Conservation (phyloP, 2,888 invertebrate genomes). For the Vandiemenella viatica region DNA sequence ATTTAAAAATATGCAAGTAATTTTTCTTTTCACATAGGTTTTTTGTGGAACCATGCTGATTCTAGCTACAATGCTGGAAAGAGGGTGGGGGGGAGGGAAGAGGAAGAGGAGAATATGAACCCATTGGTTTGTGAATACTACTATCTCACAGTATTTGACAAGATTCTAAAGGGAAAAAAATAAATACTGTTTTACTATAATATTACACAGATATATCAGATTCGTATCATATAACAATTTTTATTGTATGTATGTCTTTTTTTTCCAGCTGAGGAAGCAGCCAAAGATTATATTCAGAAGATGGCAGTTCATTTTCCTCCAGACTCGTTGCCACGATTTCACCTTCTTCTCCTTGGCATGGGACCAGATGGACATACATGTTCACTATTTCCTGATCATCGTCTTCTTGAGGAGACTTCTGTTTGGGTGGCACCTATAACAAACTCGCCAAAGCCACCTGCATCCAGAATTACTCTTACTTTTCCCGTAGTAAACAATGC, state of each 20-base stretch:
- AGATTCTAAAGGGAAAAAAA: too few relatives aligned
- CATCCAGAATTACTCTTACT: slow-evolving; percentile 78
- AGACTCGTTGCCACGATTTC: slow-evolving; percentile 53
- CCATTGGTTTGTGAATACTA: too few relatives aligned
- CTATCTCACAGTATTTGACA: too few relatives aligned
- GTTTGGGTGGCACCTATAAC: slow-evolving; percentile 67
- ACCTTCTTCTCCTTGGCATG: slow-evolving; percentile 83
- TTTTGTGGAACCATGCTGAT: too few relatives aligned
- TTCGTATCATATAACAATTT: slow-evolving; percentile 4
- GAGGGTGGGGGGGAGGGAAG: too few relatives aligned
- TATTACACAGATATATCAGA: too few relatives aligned
- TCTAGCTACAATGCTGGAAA: too few relatives aligned
- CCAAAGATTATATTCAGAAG: slow-evolving; percentile 54
- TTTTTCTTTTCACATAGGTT: too few relatives aligned
- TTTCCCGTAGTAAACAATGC: slow-evolving; percentile 81
- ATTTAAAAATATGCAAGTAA: too few relatives aligned
- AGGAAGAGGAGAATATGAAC: too few relatives aligned
- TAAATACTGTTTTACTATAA: too few relatives aligned
- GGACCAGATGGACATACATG: slow-evolving; percentile 98
- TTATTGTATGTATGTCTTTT: slow-evolving; percentile 3
- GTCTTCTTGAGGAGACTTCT: slow-evolving; percentile 42
- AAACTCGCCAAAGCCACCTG: slow-evolving; percentile 94
- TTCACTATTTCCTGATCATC: slow-evolving; percentile 81
- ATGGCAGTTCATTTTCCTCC: slow-evolving; percentile 45
- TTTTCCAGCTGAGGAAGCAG: slow-evolving; percentile 53